phyloP scores from a whole-genome alignment of 2,888 invertebrate species.

The Cloeon dipterum region DNA sequence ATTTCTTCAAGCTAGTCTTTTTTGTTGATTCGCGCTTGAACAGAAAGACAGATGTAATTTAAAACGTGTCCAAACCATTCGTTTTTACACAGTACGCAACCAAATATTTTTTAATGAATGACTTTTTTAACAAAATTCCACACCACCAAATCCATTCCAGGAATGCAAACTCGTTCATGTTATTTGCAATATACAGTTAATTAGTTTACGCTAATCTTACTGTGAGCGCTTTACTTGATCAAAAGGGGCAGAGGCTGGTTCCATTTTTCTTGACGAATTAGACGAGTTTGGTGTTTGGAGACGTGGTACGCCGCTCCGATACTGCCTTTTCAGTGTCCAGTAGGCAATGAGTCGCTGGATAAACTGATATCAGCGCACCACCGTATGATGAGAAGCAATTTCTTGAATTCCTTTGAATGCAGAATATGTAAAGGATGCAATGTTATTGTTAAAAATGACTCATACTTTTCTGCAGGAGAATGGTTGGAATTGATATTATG shows the following conservation, averaged over 20 bases:
- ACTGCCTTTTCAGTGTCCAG: slow-evolving; percentile 91
- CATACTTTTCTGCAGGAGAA: slow-evolving; percentile 46
- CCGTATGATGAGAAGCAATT: slow-evolving; percentile 50
- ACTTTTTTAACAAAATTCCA: no score
- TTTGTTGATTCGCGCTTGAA: no score
- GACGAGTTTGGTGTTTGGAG: slow-evolving; percentile 33
- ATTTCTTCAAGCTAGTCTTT: no score
- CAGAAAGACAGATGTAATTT: neutral
- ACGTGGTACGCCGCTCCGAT: slow-evolving; percentile 85
- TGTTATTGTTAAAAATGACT: neutral
- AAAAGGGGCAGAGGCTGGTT: no score
- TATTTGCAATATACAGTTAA: no score
- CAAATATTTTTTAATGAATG: no score
- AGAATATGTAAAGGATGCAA: neutral
- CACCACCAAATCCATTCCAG: no score
- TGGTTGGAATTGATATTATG: slow-evolving; percentile 79
- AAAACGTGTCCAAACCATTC: no score
- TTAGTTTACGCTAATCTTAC: no score
- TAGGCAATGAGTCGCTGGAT: slow-evolving; percentile 79
- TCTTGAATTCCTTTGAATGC: slow-evolving; percentile 50
- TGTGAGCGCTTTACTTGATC: no score
- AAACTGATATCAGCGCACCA: slow-evolving; percentile 59
- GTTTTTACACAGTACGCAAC: no score
- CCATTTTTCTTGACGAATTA: neutral
- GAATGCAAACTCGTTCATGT: no score